Base-by-base conservation (phyloP, 92 coral and sea anemone species). In the Actinernus sp. region DNA sequence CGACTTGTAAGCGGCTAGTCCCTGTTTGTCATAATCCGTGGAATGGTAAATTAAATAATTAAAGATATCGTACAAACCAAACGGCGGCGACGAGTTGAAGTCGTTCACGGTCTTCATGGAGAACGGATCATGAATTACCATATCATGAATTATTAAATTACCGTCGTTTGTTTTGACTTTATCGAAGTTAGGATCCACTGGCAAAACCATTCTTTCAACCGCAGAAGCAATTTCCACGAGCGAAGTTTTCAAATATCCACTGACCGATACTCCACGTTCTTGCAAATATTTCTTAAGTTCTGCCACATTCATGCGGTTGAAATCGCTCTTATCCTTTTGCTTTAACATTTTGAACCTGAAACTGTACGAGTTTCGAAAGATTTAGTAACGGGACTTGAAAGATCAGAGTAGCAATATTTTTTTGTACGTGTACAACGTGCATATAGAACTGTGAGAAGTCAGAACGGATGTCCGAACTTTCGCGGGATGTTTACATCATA, bases 1-100 rank as follows among this genome's bases (percentile, higher is more conserved):
- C 41, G 88, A 74, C 65, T 74, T 81, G 73, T 68, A 87, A 30
- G 84, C 55, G 54, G 81, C 88, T n/a, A 80, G 77, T 25, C 71
- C 88, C 48, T 80, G 88, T 44, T 79, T 79, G n/a, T 78, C 86
- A 47, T 65, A 84, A 31, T 64, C 79, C 21, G 83, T 49, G 51
- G 83, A 66, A 41, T 83, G 78, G 59, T 73, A 79, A 17, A 85
- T 59, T 44, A 78, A 57, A 37, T 63, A 49, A 52, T 78, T 78
- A 52, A 84, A 84, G 22, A 83, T 83, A 54, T 75, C 84, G 65
- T 43, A 84, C 63, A 78, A 58, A 28, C 82, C 77, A 45, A 78
- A 84, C 60, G 76, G 85, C 41, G 71, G 85, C 43, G 90, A 59
- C 0, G 61, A 46, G 41, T 59, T 79, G 73, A 79, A 70, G 63